Evolutionary conservation across 2,797 vertebrate genomes (phyloP), one percentile per base, ranked within the genome.

Genomic region (Fistularia tabacaria): DNA sequence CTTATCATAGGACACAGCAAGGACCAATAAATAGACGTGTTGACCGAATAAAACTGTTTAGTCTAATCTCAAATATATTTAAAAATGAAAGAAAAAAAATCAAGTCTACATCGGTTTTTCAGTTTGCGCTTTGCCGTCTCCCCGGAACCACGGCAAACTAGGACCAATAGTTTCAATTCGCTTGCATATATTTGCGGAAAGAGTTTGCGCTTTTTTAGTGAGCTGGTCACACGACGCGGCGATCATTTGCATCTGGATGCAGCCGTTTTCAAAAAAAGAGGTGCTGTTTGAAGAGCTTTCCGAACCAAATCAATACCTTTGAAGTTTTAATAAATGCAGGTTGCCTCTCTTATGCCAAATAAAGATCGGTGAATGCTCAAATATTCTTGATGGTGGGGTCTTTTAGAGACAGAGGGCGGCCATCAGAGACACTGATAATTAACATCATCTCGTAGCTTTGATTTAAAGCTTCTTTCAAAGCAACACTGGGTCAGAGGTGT

Each of bases 401-500:
- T 40, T 40, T 8, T 40, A 40, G 8, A 40, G 8, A 8, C 39
- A 4, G 11, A 12, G 8, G 9, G 43, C 44, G 25, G 59, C 64
- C 84, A 74, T 84, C 81, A 83, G 80, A 86, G 77, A 76, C 69
- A 10, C 50, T 55, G 72, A 61, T 87, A 84, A 88, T 87, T 78
- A 85, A 84, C 69, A 77, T 51, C 64, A 55, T 40, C 71, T 77
- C 71, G 50, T 44, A 55, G 70, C 62, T 80, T 84, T 77, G 65
- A 80, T 74, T 78, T 80, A 84, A 77, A 74, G 66, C 74, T 49
- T 13, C 15, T 62, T 73, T 76, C 56, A 71, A 81, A 81, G 67
- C 66, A 67, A 25, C 59, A 38, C 52, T 10, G 51, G 62, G 53
- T 73, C 73, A 46, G 71, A 68, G 43, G 14, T 44, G 41, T 13